These are phyloP conservation scores for Myotis lucifugus DNA, from an alignment of 2,113 vertebrate species.

Conservation along the genomic window DNA sequence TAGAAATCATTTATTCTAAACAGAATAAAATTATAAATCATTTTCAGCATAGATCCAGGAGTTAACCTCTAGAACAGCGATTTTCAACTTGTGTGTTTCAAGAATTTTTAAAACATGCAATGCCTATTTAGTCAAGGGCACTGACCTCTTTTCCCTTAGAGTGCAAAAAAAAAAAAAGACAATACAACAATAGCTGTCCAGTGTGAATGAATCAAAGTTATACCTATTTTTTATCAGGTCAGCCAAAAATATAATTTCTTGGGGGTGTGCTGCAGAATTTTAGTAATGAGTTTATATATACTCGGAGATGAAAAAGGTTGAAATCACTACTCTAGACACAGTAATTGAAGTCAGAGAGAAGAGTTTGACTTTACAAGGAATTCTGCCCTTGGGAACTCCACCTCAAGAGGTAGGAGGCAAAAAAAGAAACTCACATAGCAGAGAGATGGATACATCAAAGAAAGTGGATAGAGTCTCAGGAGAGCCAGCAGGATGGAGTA, in stretches of 20 bases:
- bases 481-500: not conserved
- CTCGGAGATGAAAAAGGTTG: not conserved
- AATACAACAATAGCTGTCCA: not conserved
- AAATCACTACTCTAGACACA: not conserved
- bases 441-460: not conserved
- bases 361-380: not conserved
- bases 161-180: not conserved
- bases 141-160: not conserved
- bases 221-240: not conserved
- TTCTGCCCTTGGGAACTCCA: not conserved
- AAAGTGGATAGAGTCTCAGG: not conserved
- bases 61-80: not conserved
- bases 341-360: not conserved
- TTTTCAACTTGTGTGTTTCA: not conserved
- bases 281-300: not conserved
- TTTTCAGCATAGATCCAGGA: not conserved
- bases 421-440: rapidly evolving
- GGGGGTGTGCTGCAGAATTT: not conserved
- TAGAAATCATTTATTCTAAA: not conserved
- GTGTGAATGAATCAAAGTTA: not conserved
- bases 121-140: not conserved
- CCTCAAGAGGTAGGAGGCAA: not conserved
- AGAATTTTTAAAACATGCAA: not conserved
- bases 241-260: not conserved
- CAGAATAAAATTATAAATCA: not conserved